Evolutionary conservation across 2,888 invertebrate species (phyloP).

Genomic region (Strigamia transsilvanica): DNA sequence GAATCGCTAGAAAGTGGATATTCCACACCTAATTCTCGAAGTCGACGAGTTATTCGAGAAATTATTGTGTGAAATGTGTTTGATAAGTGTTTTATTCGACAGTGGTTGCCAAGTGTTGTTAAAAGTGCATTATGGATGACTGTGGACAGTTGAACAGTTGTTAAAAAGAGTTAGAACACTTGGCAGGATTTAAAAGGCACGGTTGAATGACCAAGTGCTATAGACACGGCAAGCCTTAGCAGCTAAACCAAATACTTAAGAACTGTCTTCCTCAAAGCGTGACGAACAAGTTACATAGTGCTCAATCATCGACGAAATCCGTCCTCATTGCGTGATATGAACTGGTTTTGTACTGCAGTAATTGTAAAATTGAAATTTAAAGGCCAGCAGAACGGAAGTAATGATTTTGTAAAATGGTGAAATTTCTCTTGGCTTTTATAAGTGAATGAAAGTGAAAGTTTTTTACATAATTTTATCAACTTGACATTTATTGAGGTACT

Average conservation of each 20-base stretch:
- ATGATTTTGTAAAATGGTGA: neutral
- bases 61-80: conserved; percentile 76
- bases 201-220: neutral
- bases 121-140: neutral
- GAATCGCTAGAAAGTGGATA: conserved; percentile 93
- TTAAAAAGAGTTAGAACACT: neutral
- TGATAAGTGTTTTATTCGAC: neutral
- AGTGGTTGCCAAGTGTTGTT: neutral
- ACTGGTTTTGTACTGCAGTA: neutral
- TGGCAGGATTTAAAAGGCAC: neutral
- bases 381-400: neutral
- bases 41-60: conserved; percentile 90
- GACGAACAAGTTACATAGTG: neutral
- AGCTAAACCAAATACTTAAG: neutral
- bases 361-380: neutral
- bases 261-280: neutral
- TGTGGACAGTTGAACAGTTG: neutral
- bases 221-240: neutral
- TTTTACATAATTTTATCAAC: no score
- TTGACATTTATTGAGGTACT: no score
- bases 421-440: no score
- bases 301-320: neutral
- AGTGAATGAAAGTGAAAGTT: no score
- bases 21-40: conserved; percentile 91
- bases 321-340: neutral